These are phyloP conservation scores for Sinella curviseta DNA, from an alignment of 1,140 invertebrate species.

Conservation along the genomic window DNA sequence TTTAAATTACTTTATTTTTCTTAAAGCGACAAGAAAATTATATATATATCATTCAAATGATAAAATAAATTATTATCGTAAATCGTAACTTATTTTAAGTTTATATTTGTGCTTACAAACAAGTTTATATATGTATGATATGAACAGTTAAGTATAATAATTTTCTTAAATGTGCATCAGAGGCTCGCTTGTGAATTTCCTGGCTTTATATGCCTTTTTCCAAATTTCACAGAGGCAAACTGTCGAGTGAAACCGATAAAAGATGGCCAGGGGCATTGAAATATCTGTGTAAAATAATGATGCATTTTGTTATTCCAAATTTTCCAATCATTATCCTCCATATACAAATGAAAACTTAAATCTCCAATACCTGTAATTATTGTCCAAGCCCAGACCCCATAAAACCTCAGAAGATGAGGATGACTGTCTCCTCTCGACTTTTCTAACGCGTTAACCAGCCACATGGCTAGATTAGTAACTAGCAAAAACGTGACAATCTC, in stretches of 20 bases:
- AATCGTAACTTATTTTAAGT: no score
- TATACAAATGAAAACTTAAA: no score
- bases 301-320: not conserved
- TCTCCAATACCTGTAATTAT: conserved; percentile 60
- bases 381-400: conserved; percentile 60
- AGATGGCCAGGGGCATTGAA: conserved; percentile 64
- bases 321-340: not conserved
- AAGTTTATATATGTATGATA: not conserved
- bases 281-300: conserved; percentile 53
- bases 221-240: conserved; percentile 81
- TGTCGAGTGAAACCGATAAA: conserved; percentile 74
- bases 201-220: conserved; percentile 64
- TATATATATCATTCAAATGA: not conserved
- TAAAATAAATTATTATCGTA: not conserved
- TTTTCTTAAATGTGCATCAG: not conserved
- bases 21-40: no score
- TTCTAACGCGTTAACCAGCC: conserved; percentile 81
- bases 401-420: conserved; percentile 65
- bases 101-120: not conserved
- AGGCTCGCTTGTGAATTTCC: no score
- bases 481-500: conserved; percentile 81
- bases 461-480: conserved; percentile 81
- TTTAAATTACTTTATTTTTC: not conserved
- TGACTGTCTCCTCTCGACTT: conserved; percentile 78
- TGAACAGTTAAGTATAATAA: not conserved